Conservation (phyloP, 2,888 invertebrate species). For the Hofmannophila pseudospretella region DNA sequence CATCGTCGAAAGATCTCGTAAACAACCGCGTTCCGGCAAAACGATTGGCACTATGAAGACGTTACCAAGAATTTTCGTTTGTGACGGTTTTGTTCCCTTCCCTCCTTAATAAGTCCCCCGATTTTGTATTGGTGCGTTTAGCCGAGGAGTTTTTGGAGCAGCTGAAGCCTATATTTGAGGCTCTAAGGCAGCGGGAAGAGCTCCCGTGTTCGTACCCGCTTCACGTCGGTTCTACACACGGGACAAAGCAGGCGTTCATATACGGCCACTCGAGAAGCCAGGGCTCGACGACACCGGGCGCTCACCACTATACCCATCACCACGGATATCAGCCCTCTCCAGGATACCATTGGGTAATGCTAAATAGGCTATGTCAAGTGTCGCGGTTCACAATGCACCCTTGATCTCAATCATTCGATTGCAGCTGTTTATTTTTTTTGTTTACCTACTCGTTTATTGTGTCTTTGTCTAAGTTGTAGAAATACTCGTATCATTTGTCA, state of each 20-base stretch:
- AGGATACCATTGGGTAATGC: conserved; percentile 87
- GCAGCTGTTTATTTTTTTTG: conserved; percentile 30
- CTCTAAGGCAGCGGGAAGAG: conserved; percentile 93
- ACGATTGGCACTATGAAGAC: conserved; percentile 75
- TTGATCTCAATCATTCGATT: conserved; percentile 40
- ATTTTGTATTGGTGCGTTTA: conserved; percentile 77
- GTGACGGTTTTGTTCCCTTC: conserved; percentile 39
- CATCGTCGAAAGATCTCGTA: conserved; percentile 39
- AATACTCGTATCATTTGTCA: conserved; percentile 29
- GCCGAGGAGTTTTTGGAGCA: conserved; percentile 97
- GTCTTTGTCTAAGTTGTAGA: conserved; percentile 41
- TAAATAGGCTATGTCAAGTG: conserved; percentile 58
- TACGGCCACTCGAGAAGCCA: conserved; percentile 80
- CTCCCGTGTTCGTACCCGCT: conserved; percentile 94
- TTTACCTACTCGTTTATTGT: conserved; percentile 42
- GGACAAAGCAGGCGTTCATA: conserved; percentile 79
- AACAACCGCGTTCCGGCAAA: conserved; percentile 51
- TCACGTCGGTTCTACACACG: conserved; percentile 86
- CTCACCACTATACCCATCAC: conserved; percentile 80
- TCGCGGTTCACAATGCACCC: conserved; percentile 45
- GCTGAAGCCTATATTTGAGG: conserved; percentile 97
- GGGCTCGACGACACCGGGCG: conserved; percentile 81
- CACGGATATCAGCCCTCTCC: conserved; percentile 84
- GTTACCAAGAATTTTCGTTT: conserved; percentile 36
- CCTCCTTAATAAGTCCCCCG: conserved; percentile 63